These are phyloP conservation scores for Nymphalis polychloros DNA, from an alignment of 2,888 invertebrate genomes.

Conservation along the genomic window DNA sequence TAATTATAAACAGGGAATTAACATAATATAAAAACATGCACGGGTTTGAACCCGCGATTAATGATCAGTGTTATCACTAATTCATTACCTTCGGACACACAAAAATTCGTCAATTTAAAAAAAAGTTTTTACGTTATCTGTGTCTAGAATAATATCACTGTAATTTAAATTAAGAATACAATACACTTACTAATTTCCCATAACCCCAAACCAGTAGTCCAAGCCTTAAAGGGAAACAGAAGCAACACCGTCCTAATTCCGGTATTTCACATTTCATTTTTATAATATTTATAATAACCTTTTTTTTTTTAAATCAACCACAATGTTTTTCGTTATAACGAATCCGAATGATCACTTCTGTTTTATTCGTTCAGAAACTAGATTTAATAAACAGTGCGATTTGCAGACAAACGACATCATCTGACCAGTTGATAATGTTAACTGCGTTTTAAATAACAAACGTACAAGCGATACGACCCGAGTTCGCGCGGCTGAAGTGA, in stretches of 20 bases:
- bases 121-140: no score
- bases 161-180: no score
- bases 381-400: neutral
- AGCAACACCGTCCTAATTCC: conserved; percentile 28
- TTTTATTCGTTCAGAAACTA: neutral
- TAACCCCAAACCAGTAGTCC: conserved; percentile 43
- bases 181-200: conserved; percentile 41
- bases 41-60: no score
- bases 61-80: no score
- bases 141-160: no score
- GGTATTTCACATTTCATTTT: conserved; percentile 8
- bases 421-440: conserved; percentile 1
- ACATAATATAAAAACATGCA: no score
- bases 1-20: no score
- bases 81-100: no score
- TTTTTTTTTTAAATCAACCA: neutral
- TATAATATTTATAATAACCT: neutral
- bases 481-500: neutral
- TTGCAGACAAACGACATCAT: neutral
- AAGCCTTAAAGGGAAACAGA: conserved; percentile 34
- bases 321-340: neutral
- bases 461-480: neutral
- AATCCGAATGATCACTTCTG: neutral
- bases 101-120: no score
- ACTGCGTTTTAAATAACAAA: conserved; percentile 8